phyloP scores from a whole-genome alignment of 2,888 invertebrate species.

The Napeogenes sylphis region DNA sequence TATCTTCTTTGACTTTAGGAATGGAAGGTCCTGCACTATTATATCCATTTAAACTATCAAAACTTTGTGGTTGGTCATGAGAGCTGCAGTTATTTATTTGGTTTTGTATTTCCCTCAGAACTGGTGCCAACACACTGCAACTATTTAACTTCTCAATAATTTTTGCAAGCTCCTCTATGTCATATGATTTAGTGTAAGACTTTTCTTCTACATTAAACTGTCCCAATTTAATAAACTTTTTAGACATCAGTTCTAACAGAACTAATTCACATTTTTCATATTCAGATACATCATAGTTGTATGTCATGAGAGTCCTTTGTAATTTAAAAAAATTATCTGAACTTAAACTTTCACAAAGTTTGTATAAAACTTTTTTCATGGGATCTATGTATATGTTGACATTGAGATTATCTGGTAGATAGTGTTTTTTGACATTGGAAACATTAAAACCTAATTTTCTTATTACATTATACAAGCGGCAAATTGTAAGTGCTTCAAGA shows the following conservation, averaged over 20 bases:
- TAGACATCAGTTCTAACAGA: slow-evolving; percentile 59
- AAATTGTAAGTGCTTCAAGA: slow-evolving; percentile 62
- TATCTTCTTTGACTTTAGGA: slow-evolving; percentile 29
- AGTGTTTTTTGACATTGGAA: slow-evolving; percentile 45
- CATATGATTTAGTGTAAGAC: slow-evolving; percentile 35
- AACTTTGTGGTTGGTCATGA: not conserved
- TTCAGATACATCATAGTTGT: slow-evolving; percentile 49
- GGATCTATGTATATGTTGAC: slow-evolving; percentile 51
- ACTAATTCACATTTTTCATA: slow-evolving; percentile 60
- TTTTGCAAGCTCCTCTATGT: slow-evolving; percentile 47
- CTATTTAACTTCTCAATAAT: slow-evolving; percentile 54
- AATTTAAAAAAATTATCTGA: slow-evolving; percentile 48
- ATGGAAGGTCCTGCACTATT: not conserved
- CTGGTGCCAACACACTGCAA: slow-evolving; percentile 43
- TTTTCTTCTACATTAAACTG: slow-evolving; percentile 25
- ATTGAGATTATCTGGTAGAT: slow-evolving; percentile 46
- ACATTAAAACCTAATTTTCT: slow-evolving; percentile 60
- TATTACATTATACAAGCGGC: slow-evolving; percentile 56
- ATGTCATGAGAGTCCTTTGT: slow-evolving; percentile 53
- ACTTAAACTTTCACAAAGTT: slow-evolving; percentile 60
- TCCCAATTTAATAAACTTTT: slow-evolving; percentile 52
- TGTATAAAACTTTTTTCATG: slow-evolving; percentile 59
- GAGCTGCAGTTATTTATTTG: slow-evolving; percentile 34
- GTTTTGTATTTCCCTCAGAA: slow-evolving; percentile 47
- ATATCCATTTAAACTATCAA: not conserved